phyloP scores from a whole-genome alignment of 2,797 vertebrate species.

The Heteromormyrus szaboi region DNA sequence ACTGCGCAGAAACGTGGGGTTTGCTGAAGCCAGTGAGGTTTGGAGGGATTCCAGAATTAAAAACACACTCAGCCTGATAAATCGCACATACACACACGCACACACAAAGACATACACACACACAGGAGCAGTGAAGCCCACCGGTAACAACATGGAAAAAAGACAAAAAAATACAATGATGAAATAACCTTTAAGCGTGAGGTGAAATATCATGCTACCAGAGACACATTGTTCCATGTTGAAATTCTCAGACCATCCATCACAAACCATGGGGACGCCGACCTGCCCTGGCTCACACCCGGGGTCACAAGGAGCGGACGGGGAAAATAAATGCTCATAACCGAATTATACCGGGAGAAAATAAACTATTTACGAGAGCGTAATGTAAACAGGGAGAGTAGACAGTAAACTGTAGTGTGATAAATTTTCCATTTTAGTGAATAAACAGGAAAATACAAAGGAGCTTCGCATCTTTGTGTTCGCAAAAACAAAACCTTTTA shows the following conservation, averaged over 20 bases:
- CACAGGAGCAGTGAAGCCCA: not conserved
- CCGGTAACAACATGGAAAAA: not conserved
- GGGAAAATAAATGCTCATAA: not conserved
- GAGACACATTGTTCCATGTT: slow-evolving; percentile 69
- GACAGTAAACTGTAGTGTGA: slow-evolving; percentile 23
- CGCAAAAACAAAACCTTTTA: slow-evolving; percentile 30
- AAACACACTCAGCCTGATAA: slow-evolving; percentile 57
- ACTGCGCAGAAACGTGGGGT: slow-evolving; percentile 50
- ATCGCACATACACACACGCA: not conserved
- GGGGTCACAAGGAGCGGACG: slow-evolving; percentile 61
- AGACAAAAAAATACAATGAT: not conserved
- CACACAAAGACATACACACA: not conserved
- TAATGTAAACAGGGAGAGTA: slow-evolving; percentile 20
- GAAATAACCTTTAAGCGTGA: not conserved
- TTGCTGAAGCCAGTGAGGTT: slow-evolving; percentile 57
- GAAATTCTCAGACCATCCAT: slow-evolving; percentile 74
- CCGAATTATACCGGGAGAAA: slow-evolving; percentile 24
- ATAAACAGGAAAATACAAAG: slow-evolving; percentile 25
- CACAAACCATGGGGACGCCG: slow-evolving; percentile 70
- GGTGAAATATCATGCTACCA: not conserved
- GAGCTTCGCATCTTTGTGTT: not conserved
- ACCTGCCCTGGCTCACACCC: slow-evolving; percentile 74
- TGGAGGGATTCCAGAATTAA: slow-evolving; percentile 47
- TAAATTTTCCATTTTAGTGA: slow-evolving; percentile 16
- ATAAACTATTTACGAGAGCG: not conserved